Conservation (phyloP, 2,113 vertebrate genomes). For the Scomber colias region DNA sequence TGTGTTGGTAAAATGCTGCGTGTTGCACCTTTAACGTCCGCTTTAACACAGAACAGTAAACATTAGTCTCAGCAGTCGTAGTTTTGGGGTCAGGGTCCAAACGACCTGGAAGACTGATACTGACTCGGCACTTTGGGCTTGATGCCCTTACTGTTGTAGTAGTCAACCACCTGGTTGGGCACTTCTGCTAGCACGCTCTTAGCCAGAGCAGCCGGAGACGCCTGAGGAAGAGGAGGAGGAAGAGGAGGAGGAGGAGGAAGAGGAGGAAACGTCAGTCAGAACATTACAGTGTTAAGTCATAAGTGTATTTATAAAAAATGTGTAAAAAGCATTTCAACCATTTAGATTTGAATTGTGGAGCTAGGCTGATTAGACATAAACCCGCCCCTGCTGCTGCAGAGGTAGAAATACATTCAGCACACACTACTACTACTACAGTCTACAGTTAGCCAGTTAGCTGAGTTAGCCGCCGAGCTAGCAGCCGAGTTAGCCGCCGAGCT, state of each 20-base stretch:
- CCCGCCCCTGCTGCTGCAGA: no score
- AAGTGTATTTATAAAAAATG: no score
- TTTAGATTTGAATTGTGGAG: no score
- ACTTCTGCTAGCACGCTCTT: constrained; percentile 98
- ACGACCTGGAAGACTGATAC: constrained; percentile 94
- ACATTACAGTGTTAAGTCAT: no score
- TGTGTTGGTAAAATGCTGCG: constrained; percentile 14
- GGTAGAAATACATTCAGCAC: no score
- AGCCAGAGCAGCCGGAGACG: constrained; percentile 95
- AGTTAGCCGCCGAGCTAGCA: no score
- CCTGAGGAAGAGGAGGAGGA: constrained; percentile 81
- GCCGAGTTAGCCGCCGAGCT: no score
- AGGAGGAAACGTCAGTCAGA: not conserved
- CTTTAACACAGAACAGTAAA: constrained; percentile 66
- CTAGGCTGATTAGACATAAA: no score
- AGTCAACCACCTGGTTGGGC: constrained; percentile 99
- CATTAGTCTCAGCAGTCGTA: constrained; percentile 81
- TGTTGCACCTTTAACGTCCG: constrained; percentile 60
- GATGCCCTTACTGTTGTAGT: constrained; percentile 98
- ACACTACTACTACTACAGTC: no score
- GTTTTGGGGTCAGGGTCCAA: constrained; percentile 86
- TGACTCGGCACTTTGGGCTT: constrained; percentile 95
- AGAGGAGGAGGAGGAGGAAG: not conserved
- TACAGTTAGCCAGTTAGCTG: no score
- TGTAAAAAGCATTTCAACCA: no score